phyloP scores from a whole-genome alignment of 1,140 invertebrate genomes.

The Notospermus geniculatus region DNA sequence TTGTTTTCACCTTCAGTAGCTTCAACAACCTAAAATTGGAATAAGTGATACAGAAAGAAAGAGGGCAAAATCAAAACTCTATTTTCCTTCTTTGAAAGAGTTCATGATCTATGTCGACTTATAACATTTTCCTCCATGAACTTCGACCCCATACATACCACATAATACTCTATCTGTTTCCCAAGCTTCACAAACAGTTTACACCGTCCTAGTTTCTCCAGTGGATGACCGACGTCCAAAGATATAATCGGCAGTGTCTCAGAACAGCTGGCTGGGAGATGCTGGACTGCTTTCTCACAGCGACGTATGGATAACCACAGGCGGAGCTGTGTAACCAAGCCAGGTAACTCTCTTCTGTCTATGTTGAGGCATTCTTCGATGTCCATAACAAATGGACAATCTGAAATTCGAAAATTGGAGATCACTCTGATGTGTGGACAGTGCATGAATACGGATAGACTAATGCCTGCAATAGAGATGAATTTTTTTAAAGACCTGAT shows the following conservation, averaged over 20 bases:
- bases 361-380: conserved; percentile 78
- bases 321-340: conserved; percentile 71
- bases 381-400: conserved; percentile 56
- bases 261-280: conserved; percentile 82
- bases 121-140: conserved; percentile 3
- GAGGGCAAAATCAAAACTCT: no score
- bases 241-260: conserved; percentile 77
- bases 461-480: no score
- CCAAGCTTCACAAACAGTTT: conserved; percentile 83
- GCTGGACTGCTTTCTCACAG: conserved; percentile 92
- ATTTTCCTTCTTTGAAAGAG: no score
- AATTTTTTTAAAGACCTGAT: no score
- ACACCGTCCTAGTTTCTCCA: conserved; percentile 73
- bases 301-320: conserved; percentile 87
- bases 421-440: no score
- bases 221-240: conserved; percentile 67
- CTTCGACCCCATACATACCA: conserved; percentile 38
- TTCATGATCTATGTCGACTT: no score
- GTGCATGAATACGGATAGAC: no score
- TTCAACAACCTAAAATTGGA: conserved; percentile 75
- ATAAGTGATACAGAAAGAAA: conserved; percentile 9
- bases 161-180: conserved; percentile 78
- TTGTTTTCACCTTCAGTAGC: conserved; percentile 77
- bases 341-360: conserved; percentile 69
- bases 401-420: neutral